Base-by-base conservation (phyloP, 2,888 invertebrate species). In the Galerucella pusilla region DNA sequence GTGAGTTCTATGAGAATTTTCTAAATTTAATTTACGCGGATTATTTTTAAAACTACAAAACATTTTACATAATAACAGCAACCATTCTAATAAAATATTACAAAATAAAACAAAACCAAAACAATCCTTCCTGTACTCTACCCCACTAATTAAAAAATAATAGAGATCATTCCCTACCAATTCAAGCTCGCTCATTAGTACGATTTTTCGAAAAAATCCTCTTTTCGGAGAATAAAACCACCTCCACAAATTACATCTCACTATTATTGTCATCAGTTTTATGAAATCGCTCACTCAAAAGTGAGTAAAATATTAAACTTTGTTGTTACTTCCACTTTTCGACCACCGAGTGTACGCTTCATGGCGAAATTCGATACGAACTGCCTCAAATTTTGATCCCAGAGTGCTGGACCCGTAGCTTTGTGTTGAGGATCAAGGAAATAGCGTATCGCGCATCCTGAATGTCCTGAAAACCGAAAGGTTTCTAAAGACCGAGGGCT, bases 381-480 rank as follows among this genome's bases (percentile, higher is more conserved):
- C 75, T 75, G 75, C 64, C 52, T 75, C 71, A 46, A 45, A 52
- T 61, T 61, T 61, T 42, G 64, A 70, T 66, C 66, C 64, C 59
- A 60, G 63, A 64, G 59, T 68, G 46, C 68, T 72, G 72, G 75
- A 72, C 72, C 75, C 69, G 65, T 64, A 16, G 49, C 61, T 60
- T 73, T 68, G 68, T 68, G 70, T 64, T 20, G 9, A 72, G 75
- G 75, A 75, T 75, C 68, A 60, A 71, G 65, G n/a, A 54, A 69
- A 11, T 16, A 42, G 65, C 45, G 72, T 45, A 60, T 59, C 72
- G 75, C 75, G 75, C 75, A 75, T 68, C 65, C 75, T 46, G 64
- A 64, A 64, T 42, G 42, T 64, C 42, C 64, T 42, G 64, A 65
- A 65, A 6, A 11, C 16, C 46, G 9, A 16, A 46, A 45, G 46